Conservation (phyloP, 2,888 invertebrate genomes). For the Nemotelus nigrinus region DNA sequence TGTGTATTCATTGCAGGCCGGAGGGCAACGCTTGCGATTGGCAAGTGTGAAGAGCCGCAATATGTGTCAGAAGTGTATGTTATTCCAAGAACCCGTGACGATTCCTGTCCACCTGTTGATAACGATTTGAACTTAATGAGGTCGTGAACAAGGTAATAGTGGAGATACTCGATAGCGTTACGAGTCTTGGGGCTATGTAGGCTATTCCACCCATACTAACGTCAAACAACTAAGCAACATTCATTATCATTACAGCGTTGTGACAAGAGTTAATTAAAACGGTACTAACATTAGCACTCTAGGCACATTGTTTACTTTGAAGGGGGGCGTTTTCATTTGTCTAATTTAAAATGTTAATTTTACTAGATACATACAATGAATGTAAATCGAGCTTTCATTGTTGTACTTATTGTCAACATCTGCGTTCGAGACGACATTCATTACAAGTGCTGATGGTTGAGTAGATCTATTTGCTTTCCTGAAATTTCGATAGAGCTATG, state of each 20-base stretch:
- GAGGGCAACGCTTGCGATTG: conserved; percentile 3
- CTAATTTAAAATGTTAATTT: conserved; percentile 40
- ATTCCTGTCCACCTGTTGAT: conserved; percentile 26
- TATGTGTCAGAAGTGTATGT: conserved; percentile 4
- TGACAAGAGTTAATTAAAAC: conserved; percentile 13
- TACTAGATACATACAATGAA: neutral
- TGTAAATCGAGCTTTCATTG: no score
- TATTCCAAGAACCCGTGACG: conserved; percentile 26
- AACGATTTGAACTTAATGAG: conserved; percentile 25
- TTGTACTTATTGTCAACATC: no score
- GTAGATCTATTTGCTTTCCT: no score
- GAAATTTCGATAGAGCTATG: no score
- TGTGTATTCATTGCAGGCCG: neutral
- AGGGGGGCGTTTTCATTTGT: neutral
- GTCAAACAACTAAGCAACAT: conserved; percentile 11
- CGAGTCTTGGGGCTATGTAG: neutral
- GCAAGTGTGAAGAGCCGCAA: neutral
- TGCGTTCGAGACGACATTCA: no score
- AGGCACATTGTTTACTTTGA: neutral
- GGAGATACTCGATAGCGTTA: conserved; percentile 3
- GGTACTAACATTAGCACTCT: neutral
- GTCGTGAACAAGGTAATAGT: conserved; percentile 30
- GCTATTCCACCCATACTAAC: neutral
- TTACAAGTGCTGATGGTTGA: no score
- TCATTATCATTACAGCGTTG: conserved; percentile 32